Base-by-base conservation (phyloP, 2,888 invertebrate species). In the Lingula anatina region DNA sequence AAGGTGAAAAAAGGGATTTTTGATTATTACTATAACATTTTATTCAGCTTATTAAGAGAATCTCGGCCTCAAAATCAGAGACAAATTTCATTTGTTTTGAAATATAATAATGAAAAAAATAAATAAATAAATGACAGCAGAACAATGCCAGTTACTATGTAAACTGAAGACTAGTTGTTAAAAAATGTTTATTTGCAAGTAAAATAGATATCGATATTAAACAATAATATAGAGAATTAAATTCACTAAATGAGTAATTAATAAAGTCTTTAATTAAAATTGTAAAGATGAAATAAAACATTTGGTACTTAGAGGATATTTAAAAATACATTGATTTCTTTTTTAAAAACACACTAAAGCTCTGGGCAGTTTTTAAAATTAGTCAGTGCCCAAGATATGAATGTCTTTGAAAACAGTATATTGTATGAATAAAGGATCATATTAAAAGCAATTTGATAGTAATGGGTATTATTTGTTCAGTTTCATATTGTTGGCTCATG, bases 241-340 rank as follows among this genome's bases (percentile, higher is more conserved):
- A 15, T 9, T 12, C 9, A 12, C 15, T 31, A 31, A 31, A 31
- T 31, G 15, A 31, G 9, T 31, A 12, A 12, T 31, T 31, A 12
- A 31, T 12, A 31, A 31, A 31, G 15, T 12, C 15, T 12, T 12
- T 31, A 15, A 31, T 12, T 31, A 31, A 31, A 31, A 47, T 50
- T 60, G 7, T 37, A 48, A 44, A 36, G 48, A 62, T 20, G 55
- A n/a, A n/a, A n/a, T n/a, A n/a, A 36, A 36, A 36, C 5, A 20
- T 36, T 20, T 18, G 3, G 5, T 36, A 36, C n/a, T n/a, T n/a
- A n/a, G n/a, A 9, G 9, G 35, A 31, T n/a, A 31, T 12, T 9
- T 31, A 31, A 9, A 31, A 31, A n/a, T 31, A 9, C n/a, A 31
- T 31, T 12, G 9, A n/a, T 31, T 9, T 9, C 9, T 31, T 31